Percentiles rank a stretch among this genome's conserved stretches.
phyloP scores from a whole-genome alignment of 2,113 vertebrate species.

The Gallinago media region DNA sequence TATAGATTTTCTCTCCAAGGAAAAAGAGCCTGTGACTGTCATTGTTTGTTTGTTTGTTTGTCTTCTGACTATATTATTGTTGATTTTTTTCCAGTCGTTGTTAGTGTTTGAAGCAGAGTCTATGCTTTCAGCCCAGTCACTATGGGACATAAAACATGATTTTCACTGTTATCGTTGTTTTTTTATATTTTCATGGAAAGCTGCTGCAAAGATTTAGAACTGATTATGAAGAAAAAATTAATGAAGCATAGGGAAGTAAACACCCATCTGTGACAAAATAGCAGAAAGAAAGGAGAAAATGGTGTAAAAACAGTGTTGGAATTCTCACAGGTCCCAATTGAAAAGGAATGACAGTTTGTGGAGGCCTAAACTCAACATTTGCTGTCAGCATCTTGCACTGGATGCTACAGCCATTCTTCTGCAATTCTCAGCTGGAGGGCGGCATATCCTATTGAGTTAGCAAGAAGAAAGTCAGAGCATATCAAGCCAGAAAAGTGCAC shows the following conservation, averaged over 20 bases:
- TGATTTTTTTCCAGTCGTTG: neutral
- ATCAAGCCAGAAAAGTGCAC: neutral
- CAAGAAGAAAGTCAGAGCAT: neutral
- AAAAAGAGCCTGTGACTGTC: neutral
- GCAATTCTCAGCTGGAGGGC: neutral
- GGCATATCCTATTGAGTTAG: neutral
- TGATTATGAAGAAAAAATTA: neutral
- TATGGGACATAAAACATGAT: neutral
- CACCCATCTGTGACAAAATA: neutral
- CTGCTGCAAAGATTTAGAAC: neutral
- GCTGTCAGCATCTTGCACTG: neutral
- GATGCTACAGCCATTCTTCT: neutral
- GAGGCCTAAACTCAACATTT: neutral
- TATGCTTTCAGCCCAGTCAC: neutral
- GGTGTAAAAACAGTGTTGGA: neutral
- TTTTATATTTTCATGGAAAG: neutral
- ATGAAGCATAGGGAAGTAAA: neutral
- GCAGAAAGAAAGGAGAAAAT: neutral
- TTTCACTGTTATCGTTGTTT: neutral
- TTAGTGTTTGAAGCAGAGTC: neutral
- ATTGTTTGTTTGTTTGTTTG: neutral
- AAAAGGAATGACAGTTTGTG: accelerated
- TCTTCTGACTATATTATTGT: neutral
- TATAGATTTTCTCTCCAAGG: neutral
- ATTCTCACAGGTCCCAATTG: neutral